Conservation (phyloP, 2,797 vertebrate genomes). For the Strix occidentalis region DNA sequence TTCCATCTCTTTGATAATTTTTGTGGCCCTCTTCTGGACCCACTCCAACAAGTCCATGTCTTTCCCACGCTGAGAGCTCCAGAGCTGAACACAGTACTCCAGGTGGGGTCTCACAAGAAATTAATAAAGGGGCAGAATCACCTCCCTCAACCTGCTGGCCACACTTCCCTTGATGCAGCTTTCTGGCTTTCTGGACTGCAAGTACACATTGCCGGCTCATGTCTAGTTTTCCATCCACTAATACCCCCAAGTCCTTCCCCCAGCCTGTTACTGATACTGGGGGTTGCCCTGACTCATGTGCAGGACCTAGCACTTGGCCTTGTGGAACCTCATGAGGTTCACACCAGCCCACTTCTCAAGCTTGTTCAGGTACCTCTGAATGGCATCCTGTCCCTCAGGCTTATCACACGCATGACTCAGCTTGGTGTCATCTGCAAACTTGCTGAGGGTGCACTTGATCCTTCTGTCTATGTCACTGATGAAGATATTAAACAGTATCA, state of each 20-base stretch:
- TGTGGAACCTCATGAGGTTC: not conserved
- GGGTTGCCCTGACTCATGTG: accelerated
- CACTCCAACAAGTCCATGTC: too few relatives aligned
- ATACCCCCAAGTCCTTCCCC: not conserved
- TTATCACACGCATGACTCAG: accelerated
- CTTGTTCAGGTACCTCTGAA: not conserved
- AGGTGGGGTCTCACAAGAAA: not conserved
- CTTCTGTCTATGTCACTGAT: not conserved
- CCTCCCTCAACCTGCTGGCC: not conserved
- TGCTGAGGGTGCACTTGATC: not conserved
- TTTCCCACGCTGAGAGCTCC: not conserved
- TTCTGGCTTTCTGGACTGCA: not conserved
- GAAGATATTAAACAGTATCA: not conserved
- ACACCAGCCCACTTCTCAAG: not conserved
- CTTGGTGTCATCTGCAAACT: not conserved
- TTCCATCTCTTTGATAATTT: not conserved
- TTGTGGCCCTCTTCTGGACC: too few relatives aligned
- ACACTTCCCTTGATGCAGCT: not conserved
- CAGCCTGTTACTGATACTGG: not conserved
- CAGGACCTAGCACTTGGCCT: not conserved
- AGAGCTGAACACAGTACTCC: not conserved
- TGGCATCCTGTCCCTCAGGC: not conserved
- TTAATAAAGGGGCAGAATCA: not conserved
- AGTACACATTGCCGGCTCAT: accelerated
- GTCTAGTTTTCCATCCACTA: not conserved